Base-by-base conservation (phyloP, 2,797 vertebrate species). In the Acanthurus lineatus region DNA sequence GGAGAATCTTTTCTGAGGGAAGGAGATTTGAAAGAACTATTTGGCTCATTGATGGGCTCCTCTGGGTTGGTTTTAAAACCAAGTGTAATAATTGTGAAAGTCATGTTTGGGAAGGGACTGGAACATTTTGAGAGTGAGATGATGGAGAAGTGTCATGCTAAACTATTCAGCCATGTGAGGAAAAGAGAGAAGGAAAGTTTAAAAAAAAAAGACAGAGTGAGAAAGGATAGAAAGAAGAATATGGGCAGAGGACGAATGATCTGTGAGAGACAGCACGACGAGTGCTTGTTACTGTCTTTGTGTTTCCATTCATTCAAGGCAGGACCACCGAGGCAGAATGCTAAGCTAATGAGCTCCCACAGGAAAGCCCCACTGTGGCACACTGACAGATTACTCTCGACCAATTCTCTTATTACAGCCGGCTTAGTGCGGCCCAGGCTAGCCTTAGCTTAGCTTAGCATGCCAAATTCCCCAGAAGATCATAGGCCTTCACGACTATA, bases 261-360 rank as follows among this genome's bases (percentile, higher is more conserved):
- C 58, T 25, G 73, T 72, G 71, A 81, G 73, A 86, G 74, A 83
- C 51, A 5, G 51, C 69, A 1, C 17, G 11, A 67, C 32, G 17
- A 80, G 28, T 3, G 76, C 76, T 81, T 79, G 61, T 82, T 85
- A 79, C 71, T 70, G 64, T 60, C 84, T 88, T 87, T 88, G 84
- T 85, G 68, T 74, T 86, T 40, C 62, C 60, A 9, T 83, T 91
- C 85, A 80, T 78, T 91, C 53, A 57, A 86, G 62, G 60, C 67
- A 60, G 80, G 83, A 84, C 85, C 83, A 66, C 83, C 53, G 62
- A 77, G 83, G 76, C 85, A 56, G 63, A 77, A 89, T 82, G 87
- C 87, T 87, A 82, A 82, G 86, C 83, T 95, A 94, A 94, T 94
- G 92, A 95, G 93, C 88, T 94, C 93, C 93, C 92, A 19, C 38